Base-by-base conservation (phyloP, 2,797 vertebrate genomes). In the Sebastes steindachneri region DNA sequence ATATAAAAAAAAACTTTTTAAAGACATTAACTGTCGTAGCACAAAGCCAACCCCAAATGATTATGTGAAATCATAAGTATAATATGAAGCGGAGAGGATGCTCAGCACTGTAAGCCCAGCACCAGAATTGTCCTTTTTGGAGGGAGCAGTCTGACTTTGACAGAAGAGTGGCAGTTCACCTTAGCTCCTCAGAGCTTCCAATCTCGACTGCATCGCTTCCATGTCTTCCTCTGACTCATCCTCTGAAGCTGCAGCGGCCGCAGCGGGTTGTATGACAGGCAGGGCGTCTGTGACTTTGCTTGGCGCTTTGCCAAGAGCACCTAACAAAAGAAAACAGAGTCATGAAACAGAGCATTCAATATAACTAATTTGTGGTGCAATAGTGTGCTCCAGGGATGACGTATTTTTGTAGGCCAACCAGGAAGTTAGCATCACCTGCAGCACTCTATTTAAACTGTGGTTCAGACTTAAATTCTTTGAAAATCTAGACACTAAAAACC, bases 301-400 rank as follows among this genome's bases (percentile, higher is more conserved):
- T 3, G 99, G 99, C 11, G 99, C 99, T 96, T 99, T 99, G 68
- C 98, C 99, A 86, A 99, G 96, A 73, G 98, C 97, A 80, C 99
- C 99, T 99, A 89, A 86, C 63, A 88, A 51, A 81, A 81, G 71
- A 51, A 88, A 88, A 85, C 1, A 67, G 9, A 71, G 10, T 23
- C 63, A 69, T 23, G 17, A 78, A 35, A 67, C 15, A 58, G 17
- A 31, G 9, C 7, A 41, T 74, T 66, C 3, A 64, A 23, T 23
- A 11, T 35, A 5, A 26, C 2, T 35, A 5, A 25, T 63, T 31
- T 64, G 25, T 21, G 14, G 14, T 26, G 23, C 19, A 28, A 68
- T 10, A 17, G 41, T 7, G 41, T 17, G 15, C 41, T 45, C 41
- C 41, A 17, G 41, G 41, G 41, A 45, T 45, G 41, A 45, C 3